Percentiles rank a stretch among this genome's conserved stretches.
phyloP scores from a whole-genome alignment of 2,113 vertebrate genomes.

The Fregetta grallaria region DNA sequence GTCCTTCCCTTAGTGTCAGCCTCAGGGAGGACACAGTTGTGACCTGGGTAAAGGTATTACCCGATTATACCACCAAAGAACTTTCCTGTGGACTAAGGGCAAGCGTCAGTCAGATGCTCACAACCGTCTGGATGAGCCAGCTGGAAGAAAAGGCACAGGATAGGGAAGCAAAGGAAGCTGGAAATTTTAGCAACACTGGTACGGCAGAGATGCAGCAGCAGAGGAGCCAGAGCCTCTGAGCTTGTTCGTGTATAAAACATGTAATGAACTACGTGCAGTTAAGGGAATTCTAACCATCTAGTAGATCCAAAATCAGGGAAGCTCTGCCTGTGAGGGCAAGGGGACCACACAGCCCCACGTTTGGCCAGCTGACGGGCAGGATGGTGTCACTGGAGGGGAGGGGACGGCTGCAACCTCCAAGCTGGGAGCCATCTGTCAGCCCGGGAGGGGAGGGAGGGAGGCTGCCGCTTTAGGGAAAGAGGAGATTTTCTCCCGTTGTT shows the following conservation, averaged over 20 bases:
- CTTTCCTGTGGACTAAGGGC: background rate
- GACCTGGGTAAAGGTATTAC: background rate
- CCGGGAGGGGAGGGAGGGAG: background rate
- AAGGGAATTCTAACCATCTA: background rate
- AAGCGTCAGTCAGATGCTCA: background rate
- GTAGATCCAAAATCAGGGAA: background rate
- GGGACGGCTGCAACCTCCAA: background rate
- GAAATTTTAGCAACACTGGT: background rate
- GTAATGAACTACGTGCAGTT: background rate
- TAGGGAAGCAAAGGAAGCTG: background rate
- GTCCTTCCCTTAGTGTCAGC: background rate
- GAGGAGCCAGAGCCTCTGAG: background rate
- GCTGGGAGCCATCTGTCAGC: slow-evolving; percentile 52
- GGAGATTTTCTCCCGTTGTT: slow-evolving; percentile 25
- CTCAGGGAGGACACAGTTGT: background rate
- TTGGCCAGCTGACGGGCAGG: background rate
- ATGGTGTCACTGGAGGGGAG: background rate
- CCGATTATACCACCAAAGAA: background rate
- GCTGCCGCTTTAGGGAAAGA: background rate
- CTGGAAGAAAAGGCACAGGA: background rate
- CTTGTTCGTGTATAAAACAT: background rate
- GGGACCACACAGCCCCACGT: background rate
- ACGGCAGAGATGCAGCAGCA: background rate
- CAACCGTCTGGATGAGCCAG: accelerated
- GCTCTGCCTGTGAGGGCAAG: accelerated